These are phyloP conservation scores for Luperina testacea DNA, from an alignment of 2,888 invertebrate species.

Conservation along the genomic window DNA sequence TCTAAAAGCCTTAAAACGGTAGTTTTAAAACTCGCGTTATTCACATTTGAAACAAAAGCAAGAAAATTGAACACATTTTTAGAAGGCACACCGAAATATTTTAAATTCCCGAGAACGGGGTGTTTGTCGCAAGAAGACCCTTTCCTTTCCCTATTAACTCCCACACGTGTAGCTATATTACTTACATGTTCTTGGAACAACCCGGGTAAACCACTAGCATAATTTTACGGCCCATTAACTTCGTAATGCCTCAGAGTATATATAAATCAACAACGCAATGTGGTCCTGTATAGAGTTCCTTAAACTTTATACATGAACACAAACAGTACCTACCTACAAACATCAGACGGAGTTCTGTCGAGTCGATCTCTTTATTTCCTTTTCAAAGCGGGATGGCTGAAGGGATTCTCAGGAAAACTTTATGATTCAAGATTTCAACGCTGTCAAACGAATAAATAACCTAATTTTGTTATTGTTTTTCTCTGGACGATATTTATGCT, in stretches of 20 bases:
- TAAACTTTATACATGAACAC: conserved; percentile 45
- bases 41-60: conserved; percentile 38
- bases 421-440: conserved; percentile 58
- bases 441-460: conserved; percentile 52
- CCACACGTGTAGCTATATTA: conserved; percentile 51
- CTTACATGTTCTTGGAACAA: conserved; percentile 64
- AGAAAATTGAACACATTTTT: conserved; percentile 47
- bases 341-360: conserved; percentile 44
- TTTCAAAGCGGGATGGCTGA: conserved; percentile 63
- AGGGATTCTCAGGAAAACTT: conserved; percentile 66
- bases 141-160: conserved; percentile 36
- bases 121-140: conserved; percentile 25
- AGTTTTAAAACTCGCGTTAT: conserved; percentile 30
- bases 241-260: conserved; percentile 68
- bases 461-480: conserved; percentile 49
- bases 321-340: conserved; percentile 50
- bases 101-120: conserved; percentile 32
- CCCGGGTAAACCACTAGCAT: conserved; percentile 66
- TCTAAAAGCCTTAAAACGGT: conserved; percentile 24
- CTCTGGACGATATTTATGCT: conserved; percentile 20
- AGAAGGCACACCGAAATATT: conserved; percentile 35
- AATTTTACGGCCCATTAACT: conserved; percentile 73
- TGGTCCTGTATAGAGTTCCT: conserved; percentile 56
- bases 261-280: conserved; percentile 70
- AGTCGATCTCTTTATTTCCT: conserved; percentile 60